Evolutionary conservation across 2,113 vertebrate species (phyloP), one percentile per base, ranked within the genome.

Genomic region (Athene cunicularia): DNA sequence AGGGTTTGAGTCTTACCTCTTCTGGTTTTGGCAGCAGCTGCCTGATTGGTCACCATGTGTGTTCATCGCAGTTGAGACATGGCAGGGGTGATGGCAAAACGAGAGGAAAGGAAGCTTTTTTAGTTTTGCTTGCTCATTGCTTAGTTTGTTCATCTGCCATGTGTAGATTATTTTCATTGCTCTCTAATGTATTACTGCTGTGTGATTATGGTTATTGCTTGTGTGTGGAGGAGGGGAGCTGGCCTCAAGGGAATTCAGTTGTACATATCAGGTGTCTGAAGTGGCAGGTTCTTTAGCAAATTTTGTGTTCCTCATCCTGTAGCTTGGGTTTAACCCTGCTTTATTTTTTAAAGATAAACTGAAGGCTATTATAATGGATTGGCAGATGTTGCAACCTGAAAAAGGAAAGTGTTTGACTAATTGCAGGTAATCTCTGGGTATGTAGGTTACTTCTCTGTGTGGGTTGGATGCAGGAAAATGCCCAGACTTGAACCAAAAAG

Each of bases 121-220:
- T 37, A 24, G 11, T 80, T 93, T 39, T 87, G n/a, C 62, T 30
- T 82, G 26, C n/a, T 79, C 16, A 5, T 75, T 81, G 64, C 11
- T 5, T 55, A 50, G 62, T 62, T 94, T 81, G 41, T 87, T 89
- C 74, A 62, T 88, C 64, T 96, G 53, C 47, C 23, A 2, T 50
- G n/a, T 49, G 66, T 18, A 53, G 75, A 43, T 73, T 59, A 21
- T 93, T 93, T 82, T 82, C 33, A 14, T 93, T 91, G 43, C 62
- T 89, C 24, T 91, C 39, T 93, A 59, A 77, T 94, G 64, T 95
- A 82, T 96, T 94, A 75, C 76, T 95, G 73, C 80, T 91, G 58
- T 73, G 62, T 68, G 77, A 75, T 91, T 71, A 63, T 79, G 45
- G 49, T 85, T 95, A 35, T 49, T 94, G 64, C 49, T 87, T 89